Conservation (phyloP, 2,888 invertebrate species). For the Leuctra nigra region DNA sequence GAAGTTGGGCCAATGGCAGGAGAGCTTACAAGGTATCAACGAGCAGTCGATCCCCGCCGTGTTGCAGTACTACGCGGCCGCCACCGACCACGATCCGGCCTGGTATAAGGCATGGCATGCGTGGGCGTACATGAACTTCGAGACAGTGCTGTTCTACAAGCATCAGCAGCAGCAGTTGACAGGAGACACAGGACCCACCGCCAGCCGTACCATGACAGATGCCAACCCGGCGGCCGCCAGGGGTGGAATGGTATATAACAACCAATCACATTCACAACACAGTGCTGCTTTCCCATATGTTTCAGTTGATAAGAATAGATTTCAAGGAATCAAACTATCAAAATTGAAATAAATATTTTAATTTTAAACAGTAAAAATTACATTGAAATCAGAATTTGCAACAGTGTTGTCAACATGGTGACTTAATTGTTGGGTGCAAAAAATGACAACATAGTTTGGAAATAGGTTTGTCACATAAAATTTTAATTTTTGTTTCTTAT, state of each 20-base stretch:
- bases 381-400: too few species aligned
- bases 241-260: slow-evolving; percentile 22
- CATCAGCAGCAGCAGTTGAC: slow-evolving; percentile 39
- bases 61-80: slow-evolving; percentile 71
- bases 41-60: slow-evolving; percentile 69
- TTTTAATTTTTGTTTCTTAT: too few species aligned
- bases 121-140: slow-evolving; percentile 97
- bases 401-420: too few species aligned
- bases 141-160: slow-evolving; percentile 71
- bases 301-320: too few species aligned
- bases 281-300: too few species aligned
- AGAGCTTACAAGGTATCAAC: slow-evolving; percentile 74
- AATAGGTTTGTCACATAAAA: too few species aligned
- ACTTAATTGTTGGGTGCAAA: too few species aligned
- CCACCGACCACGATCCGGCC: slow-evolving; percentile 73
- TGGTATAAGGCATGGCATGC: slow-evolving; percentile 99
- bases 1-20: slow-evolving; percentile 93
- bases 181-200: slow-evolving; percentile 5
- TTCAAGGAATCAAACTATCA: too few species aligned
- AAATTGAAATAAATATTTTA: too few species aligned
- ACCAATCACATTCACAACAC: too few species aligned
- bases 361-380: too few species aligned
- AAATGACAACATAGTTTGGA: too few species aligned
- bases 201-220: neutral
- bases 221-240: slow-evolving; percentile 1